Evolutionary conservation across 2,888 invertebrate genomes (phyloP).

Genomic region (Ceraclea dissimilis): DNA sequence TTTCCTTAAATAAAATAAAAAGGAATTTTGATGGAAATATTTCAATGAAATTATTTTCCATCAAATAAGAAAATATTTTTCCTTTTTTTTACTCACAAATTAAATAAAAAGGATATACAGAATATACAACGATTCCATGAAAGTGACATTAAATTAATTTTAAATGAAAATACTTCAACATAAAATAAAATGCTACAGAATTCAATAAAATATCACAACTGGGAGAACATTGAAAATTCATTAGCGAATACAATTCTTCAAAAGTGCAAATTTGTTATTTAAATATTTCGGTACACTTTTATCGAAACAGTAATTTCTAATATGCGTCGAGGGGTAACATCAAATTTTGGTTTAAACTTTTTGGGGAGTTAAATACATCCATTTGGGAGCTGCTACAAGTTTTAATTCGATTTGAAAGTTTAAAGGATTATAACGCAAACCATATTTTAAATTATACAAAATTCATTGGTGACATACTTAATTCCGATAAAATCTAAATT

Average conservation of each 20-base stretch:
- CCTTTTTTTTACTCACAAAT: too few relatives aligned
- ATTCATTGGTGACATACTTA: background rate
- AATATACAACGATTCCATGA: background rate
- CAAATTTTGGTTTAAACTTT: constrained; percentile 12
- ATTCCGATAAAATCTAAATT: background rate
- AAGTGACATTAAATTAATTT: background rate
- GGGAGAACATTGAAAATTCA: constrained; percentile 2
- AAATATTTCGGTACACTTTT: background rate
- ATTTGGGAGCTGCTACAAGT: constrained; percentile 11
- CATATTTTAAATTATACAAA: constrained; percentile 4
- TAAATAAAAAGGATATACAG: background rate
- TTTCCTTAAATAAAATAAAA: too few relatives aligned
- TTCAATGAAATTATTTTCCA: too few relatives aligned
- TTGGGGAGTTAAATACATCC: constrained; percentile 4
- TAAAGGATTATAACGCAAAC: constrained; percentile 12
- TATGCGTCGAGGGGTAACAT: constrained; percentile 13
- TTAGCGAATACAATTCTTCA: background rate
- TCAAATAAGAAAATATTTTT: too few relatives aligned
- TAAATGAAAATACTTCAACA: background rate
- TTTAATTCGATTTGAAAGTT: constrained; percentile 12
- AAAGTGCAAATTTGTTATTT: background rate
- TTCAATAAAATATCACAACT: background rate
- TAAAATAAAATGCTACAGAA: background rate
- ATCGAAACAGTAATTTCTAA: background rate
- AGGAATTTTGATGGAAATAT: too few relatives aligned